A percentile compares a stretch with the other conserved stretches of the same genome.
phyloP scores from a whole-genome alignment of 1,140 invertebrate species.

The Telenomus remus region DNA sequence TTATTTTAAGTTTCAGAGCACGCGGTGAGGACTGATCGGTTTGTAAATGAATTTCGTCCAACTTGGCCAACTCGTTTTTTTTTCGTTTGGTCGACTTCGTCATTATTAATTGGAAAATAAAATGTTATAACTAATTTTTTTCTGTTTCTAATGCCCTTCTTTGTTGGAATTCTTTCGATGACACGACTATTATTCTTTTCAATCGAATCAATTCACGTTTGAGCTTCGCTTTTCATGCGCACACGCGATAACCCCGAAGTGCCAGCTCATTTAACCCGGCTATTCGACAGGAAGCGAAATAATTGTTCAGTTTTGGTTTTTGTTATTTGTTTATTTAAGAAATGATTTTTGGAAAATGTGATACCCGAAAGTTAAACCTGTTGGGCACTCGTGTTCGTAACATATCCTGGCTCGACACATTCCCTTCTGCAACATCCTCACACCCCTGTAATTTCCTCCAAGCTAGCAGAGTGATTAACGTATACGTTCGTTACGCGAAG shows the following conservation, averaged over 20 bases:
- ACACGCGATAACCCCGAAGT: constrained; percentile 39
- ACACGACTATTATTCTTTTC: constrained; percentile 39
- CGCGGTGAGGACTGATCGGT: constrained; percentile 18
- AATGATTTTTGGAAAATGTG: no score
- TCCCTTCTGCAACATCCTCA: constrained; percentile 42
- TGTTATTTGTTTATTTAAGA: no score
- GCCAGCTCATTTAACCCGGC: constrained; percentile 39
- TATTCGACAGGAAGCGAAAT: constrained; percentile 23
- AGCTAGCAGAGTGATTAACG: constrained; percentile 60
- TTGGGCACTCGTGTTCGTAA: constrained; percentile 16
- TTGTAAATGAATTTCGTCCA: constrained; percentile 19
- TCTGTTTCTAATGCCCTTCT: constrained; percentile 40
- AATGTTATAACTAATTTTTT: constrained; percentile 53
- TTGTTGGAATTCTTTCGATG: constrained; percentile 36
- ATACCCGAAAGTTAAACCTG: no score
- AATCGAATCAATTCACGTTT: constrained; percentile 45
- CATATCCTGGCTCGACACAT: constrained; percentile 37
- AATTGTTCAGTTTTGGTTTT: constrained; percentile 32
- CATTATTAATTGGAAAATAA: constrained; percentile 33
- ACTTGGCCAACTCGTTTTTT: constrained; percentile 16
- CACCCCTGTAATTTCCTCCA: constrained; percentile 56
- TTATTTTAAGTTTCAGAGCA: not conserved
- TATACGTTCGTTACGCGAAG: constrained; percentile 58
- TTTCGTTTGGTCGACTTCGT: constrained; percentile 28
- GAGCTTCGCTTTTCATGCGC: constrained; percentile 8